Percentiles rank a stretch among this genome's conserved stretches.
phyloP scores from a whole-genome alignment of 2,888 invertebrate genomes.

The Hypsopygia costalis region DNA sequence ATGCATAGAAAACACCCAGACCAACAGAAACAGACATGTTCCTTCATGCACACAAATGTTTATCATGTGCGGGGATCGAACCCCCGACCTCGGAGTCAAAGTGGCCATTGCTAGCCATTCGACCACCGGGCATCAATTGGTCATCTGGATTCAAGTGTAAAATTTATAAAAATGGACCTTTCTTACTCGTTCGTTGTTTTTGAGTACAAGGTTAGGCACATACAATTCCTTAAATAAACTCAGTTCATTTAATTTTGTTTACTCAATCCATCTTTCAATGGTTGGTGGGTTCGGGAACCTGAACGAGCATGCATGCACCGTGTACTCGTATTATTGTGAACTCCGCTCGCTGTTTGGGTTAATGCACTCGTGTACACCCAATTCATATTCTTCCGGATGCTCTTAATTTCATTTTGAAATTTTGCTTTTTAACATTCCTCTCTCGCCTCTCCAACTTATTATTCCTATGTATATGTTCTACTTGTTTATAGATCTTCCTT shows the following conservation, averaged over 20 bases:
- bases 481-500: background rate
- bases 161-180: no score
- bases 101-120: no score
- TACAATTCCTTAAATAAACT: constrained; percentile 29
- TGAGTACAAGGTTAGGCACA: constrained; percentile 11
- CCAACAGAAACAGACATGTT: no score
- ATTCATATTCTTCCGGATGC: constrained; percentile 42
- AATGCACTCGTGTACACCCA: constrained; percentile 56
- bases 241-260: constrained; percentile 52
- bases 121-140: no score
- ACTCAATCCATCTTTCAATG: constrained; percentile 46
- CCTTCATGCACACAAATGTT: no score
- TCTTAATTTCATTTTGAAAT: constrained; percentile 32
- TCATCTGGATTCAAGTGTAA: no score
- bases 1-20: no score
- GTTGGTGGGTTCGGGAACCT: constrained; percentile 40
- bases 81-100: no score
- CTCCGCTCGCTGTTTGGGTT: constrained; percentile 47
- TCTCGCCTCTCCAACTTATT: background rate
- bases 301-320: constrained; percentile 38
- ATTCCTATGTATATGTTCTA: background rate
- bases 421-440: constrained; percentile 23
- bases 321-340: constrained; percentile 55
- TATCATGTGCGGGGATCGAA: no score
- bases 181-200: background rate